These are phyloP conservation scores for Aratinga solstitialis DNA, from an alignment of 2,797 vertebrate species.

Conservation along the genomic window DNA sequence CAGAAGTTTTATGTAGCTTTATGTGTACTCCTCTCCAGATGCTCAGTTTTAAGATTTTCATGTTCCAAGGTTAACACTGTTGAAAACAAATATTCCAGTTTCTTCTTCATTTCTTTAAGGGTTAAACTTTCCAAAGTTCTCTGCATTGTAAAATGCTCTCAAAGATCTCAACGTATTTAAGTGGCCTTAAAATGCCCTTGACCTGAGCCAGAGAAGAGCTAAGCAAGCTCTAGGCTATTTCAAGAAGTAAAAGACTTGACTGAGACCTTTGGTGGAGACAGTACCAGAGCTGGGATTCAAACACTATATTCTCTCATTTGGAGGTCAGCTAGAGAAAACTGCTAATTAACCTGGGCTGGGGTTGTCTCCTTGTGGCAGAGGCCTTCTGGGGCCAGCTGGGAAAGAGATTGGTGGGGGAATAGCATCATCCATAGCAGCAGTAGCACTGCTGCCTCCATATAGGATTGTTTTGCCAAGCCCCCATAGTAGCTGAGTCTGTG, in stretches of 20 bases:
- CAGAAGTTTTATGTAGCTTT: background rate
- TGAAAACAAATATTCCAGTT: background rate
- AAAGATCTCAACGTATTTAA: background rate
- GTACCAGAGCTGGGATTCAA: slow-evolving; percentile 18
- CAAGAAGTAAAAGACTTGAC: slow-evolving; percentile 15
- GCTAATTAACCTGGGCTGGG: background rate
- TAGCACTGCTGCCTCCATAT: background rate
- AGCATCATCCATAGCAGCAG: background rate
- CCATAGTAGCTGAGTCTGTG: background rate
- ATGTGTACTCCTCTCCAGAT: background rate
- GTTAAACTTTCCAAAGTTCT: background rate
- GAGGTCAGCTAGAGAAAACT: slow-evolving; percentile 14
- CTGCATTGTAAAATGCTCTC: background rate
- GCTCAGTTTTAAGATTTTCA: background rate
- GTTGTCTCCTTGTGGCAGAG: slow-evolving; percentile 6
- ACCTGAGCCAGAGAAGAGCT: background rate
- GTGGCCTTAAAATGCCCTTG: background rate
- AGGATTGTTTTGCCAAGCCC: background rate
- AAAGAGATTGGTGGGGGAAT: background rate
- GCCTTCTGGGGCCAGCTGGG: background rate
- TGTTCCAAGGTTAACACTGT: background rate
- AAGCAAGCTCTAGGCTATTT: slow-evolving; percentile 26
- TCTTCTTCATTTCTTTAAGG: background rate
- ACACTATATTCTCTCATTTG: background rate
- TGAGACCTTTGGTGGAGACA: background rate